Evolutionary conservation across 1,140 invertebrate species (phyloP).

Genomic region (Drosophila tropicalis): DNA sequence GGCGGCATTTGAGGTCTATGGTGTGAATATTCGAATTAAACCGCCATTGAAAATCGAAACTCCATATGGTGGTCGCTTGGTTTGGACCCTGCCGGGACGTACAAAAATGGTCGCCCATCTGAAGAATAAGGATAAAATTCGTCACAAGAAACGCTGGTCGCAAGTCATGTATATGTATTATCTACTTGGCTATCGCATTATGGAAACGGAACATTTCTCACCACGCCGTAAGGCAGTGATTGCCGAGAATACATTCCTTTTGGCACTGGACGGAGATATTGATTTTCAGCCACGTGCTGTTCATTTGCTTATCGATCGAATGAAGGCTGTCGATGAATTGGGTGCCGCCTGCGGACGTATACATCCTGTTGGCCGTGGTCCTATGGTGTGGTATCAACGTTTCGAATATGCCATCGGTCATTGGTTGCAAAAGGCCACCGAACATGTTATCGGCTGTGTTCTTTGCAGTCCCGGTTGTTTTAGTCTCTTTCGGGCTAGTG

Average conservation of each 20-base stretch:
- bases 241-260: conserved; percentile 94
- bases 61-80: conserved; percentile 93
- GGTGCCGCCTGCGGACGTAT: conserved; percentile 96
- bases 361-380: conserved; percentile 94
- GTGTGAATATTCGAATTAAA: conserved; percentile 87
- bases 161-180: conserved; percentile 98
- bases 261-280: conserved; percentile 97
- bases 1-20: conserved; percentile 90
- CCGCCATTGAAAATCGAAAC: conserved; percentile 91
- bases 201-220: conserved; percentile 88
- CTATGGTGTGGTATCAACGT: conserved; percentile 97
- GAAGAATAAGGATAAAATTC: conserved; percentile 94
- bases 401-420: conserved; percentile 97
- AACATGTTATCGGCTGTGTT: conserved; percentile 95
- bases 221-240: conserved; percentile 88
- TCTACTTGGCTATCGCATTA: conserved; percentile 91
- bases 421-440: conserved; percentile 98
- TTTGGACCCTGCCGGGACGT: conserved; percentile 93
- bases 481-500: conserved; percentile 93
- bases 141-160: conserved; percentile 93
- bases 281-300: conserved; percentile 95
- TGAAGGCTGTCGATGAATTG: conserved; percentile 94
- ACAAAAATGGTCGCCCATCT: conserved; percentile 94
- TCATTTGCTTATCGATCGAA: conserved; percentile 92
- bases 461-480: conserved; percentile 96